Conservation (phyloP, 1,140 invertebrate genomes). For the Apis mellifera region DNA sequence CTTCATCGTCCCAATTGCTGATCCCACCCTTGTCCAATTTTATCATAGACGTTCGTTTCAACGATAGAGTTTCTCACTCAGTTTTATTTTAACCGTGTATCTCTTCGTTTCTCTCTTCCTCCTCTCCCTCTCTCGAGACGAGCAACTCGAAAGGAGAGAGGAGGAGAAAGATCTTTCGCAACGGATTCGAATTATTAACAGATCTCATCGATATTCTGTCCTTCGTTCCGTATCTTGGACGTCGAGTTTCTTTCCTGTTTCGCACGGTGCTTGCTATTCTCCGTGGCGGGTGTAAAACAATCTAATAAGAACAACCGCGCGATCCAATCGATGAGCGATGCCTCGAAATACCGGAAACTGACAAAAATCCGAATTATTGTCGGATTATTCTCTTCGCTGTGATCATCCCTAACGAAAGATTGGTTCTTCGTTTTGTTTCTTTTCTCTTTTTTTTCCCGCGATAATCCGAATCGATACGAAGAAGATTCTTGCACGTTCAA, state of each 20-base stretch:
- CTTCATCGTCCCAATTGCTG: background rate
- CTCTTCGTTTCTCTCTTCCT: too few relatives aligned
- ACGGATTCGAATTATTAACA: background rate
- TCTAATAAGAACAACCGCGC: background rate
- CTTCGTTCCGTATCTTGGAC: background rate
- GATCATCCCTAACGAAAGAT: background rate
- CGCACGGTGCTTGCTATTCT: background rate
- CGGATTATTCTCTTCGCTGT: too few relatives aligned
- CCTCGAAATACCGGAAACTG: background rate
- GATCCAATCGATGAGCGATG: background rate
- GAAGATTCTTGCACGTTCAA: too few relatives aligned
- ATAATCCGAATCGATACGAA: too few relatives aligned
- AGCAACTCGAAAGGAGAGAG: too few relatives aligned
- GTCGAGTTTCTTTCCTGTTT: background rate
- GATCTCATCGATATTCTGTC: slow-evolving; percentile 1
- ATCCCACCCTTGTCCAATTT: background rate
- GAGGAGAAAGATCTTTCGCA: background rate
- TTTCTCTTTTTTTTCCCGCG: too few relatives aligned
- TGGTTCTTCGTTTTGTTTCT: background rate
- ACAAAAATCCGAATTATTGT: background rate
- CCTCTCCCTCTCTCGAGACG: too few relatives aligned
- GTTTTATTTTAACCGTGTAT: slow-evolving; percentile 14
- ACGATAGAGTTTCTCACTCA: background rate
- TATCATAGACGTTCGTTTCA: background rate
- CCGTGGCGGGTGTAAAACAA: background rate